Base-by-base conservation (phyloP, 2,113 vertebrate genomes). In the Microcebus tavaratra region DNA sequence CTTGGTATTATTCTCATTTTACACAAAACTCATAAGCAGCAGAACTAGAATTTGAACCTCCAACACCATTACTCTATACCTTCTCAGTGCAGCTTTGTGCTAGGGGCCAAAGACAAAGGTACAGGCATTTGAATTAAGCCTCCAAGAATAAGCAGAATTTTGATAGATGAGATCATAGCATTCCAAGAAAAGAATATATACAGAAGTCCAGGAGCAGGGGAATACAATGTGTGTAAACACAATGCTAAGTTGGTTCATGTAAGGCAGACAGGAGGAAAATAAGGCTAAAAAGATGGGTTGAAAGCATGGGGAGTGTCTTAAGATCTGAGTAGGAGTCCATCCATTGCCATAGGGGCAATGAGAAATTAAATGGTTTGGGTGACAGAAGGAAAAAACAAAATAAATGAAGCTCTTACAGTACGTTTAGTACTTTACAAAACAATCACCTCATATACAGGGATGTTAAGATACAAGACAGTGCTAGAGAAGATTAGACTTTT, bases 1-100 rank as follows among this genome's bases (percentile, higher is more conserved):
- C 21, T 84, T 73, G 36, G 29, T 90, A 61, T 50, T 88, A 65
- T 42, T 94, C 36, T 87, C 61, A 93, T 94, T 97, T 91, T 94
- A 85, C 53, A 92, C 29, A 85, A 92, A 96, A 34, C 13, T 95
- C 80, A 25, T 70, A 85, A 91, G 57, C 8, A 70, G 21, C 10
- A 78, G 31, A 96, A n/a, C 45, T 59, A 61, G 85, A 18, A 84
- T 63, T 59, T 85, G 68, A 94, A 75, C 63, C 50, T 90, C 55
- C 27, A 50, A 48, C 45, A 72, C 17, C 70, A 68, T 1, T 21
- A 8, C 34, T 88, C 14, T 20, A 83, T 0, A 15, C 31, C 18
- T 79, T 50, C 78, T 80, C 21, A 82, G 57, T 25, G 20, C 11
- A 67, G n/a, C 76, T 92, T 94, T 86, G 53, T 79, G 20, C 59